A percentile compares a stretch with the other conserved stretches of the same genome.
These are phyloP conservation scores for Drosophila sordidula DNA, from an alignment of 2,888 invertebrate genomes.

Conservation along the genomic window DNA sequence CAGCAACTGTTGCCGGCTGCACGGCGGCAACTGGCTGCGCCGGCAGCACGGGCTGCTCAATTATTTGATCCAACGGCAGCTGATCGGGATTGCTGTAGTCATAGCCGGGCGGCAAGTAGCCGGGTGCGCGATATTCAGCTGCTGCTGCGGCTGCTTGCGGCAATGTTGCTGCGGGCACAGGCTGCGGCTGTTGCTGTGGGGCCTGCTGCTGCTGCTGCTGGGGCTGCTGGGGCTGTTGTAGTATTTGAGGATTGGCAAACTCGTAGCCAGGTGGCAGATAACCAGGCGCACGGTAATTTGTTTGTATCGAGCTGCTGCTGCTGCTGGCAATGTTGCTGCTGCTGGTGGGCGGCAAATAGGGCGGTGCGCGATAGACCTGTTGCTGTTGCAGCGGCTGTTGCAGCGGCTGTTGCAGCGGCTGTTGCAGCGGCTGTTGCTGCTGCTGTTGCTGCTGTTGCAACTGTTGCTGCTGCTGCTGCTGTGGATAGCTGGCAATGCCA, in stretches of 20 bases:
- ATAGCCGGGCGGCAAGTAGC: constrained; percentile 66
- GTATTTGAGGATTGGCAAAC: constrained; percentile 43
- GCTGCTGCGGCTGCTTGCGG: constrained; percentile 2
- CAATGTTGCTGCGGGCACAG: background rate
- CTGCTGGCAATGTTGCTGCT: constrained; percentile 13
- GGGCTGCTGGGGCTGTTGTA: constrained; percentile 10
- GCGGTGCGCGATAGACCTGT: constrained; percentile 34
- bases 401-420: constrained; percentile 2
- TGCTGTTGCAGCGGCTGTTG: constrained; percentile 25
- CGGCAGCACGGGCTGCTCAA: constrained; percentile 16
- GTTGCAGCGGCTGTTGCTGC: constrained; percentile 3
- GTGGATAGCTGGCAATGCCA: constrained; percentile 1
- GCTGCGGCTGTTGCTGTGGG: constrained; percentile 8
- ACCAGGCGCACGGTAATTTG: constrained; percentile 40
- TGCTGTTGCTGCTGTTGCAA: constrained; percentile 17
- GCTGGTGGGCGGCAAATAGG: constrained; percentile 38
- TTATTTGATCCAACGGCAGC: constrained; percentile 14
- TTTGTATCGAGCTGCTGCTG: constrained; percentile 17
- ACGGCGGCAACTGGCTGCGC: constrained; percentile 7
- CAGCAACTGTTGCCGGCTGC: constrained; percentile 28
- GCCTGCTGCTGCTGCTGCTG: constrained; percentile 4
- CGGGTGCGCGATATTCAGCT: constrained; percentile 47
- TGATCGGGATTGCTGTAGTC: constrained; percentile 30
- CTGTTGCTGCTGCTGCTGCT: constrained; percentile 4
- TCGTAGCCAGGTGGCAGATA: constrained; percentile 72